Evolutionary conservation across 2,888 invertebrate species (phyloP), one percentile per base, ranked within the genome.

Genomic region (Ormyrus rosae): DNA sequence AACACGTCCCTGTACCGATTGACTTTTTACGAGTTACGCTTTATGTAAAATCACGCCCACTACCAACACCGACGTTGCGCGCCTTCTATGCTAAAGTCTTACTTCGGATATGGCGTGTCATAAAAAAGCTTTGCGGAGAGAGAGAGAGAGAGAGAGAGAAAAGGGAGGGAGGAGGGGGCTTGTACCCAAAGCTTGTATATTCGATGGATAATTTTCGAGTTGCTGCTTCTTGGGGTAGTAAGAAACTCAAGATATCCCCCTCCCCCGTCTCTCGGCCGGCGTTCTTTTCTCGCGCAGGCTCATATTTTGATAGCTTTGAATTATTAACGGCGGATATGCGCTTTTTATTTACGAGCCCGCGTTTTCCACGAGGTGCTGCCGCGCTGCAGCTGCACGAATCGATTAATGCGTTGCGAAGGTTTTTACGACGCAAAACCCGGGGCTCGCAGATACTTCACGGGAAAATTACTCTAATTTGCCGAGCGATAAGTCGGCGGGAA

Each of bases 11-110:
- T 60, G 34, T 81, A 81, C 81, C 74, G 74, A 78, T 78, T 81
- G 74, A 70, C 81, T 81, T 74, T 81, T 81, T 81, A 81, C 78
- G 81, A 78, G 73, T 78, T 65, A 50, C 72, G 61, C 61, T 72
- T 77, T 80, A 72, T 80, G 77, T 70, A 68, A 76, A 80, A 80
- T 80, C 80, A 71, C 80, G 69, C 75, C 68, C 34, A 63, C 56
- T 46, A 7, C 13, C 46, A 19, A 19, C 19, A 19, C 19, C 48
- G 10, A 6, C 48, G 58, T 55, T 8, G 19, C 71, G 11, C 60
- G 50, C 13, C 10, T 2, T 6, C 69, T 34, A 60, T 69, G 70
- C 75, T 74, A 70, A 70, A 55, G 69, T 53, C 71, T 71, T 58
- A 55, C 67, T 77, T 56, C 46, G 63, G 19, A 73, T 73, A 64